phyloP scores from a whole-genome alignment of 2,113 vertebrate species.

The Bettongia penicillata region DNA sequence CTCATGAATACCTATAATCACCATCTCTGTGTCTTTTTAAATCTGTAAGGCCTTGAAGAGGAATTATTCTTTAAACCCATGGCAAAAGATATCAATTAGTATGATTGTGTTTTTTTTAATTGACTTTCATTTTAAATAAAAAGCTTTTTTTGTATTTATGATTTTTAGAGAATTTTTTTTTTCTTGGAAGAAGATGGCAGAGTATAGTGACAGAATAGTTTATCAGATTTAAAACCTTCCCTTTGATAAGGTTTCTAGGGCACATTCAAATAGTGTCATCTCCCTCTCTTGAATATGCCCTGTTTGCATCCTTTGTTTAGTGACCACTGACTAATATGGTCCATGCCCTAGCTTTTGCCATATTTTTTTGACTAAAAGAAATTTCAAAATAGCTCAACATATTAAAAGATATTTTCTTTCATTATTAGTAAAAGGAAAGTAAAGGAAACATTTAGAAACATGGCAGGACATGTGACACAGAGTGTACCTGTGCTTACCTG shows the following conservation, averaged over 20 bases:
- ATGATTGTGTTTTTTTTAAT: neutral
- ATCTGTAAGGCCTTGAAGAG: neutral
- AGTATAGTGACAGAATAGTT: neutral
- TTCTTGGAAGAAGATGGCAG: neutral
- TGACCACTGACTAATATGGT: neutral
- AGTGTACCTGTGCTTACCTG: too few relatives aligned
- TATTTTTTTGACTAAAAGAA: neutral
- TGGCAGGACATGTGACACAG: neutral
- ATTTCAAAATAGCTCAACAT: neutral
- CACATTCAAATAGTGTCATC: neutral
- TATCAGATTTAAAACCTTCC: neutral
- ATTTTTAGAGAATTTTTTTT: neutral
- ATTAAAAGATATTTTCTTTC: neutral
- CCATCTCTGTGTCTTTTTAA: neutral
- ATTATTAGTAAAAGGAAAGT: neutral
- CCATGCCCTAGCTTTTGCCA: neutral
- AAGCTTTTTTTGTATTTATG: neutral
- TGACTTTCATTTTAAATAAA: neutral
- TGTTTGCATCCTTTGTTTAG: neutral
- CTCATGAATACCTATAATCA: neutral
- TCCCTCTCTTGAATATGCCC: neutral
- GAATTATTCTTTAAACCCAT: neutral
- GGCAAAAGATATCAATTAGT: neutral
- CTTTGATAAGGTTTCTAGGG: neutral
- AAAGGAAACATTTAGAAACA: neutral